Evolutionary conservation across 2,888 invertebrate species (phyloP), one percentile per base, ranked within the genome.

Genomic region (Pharmacophagus antenor): DNA sequence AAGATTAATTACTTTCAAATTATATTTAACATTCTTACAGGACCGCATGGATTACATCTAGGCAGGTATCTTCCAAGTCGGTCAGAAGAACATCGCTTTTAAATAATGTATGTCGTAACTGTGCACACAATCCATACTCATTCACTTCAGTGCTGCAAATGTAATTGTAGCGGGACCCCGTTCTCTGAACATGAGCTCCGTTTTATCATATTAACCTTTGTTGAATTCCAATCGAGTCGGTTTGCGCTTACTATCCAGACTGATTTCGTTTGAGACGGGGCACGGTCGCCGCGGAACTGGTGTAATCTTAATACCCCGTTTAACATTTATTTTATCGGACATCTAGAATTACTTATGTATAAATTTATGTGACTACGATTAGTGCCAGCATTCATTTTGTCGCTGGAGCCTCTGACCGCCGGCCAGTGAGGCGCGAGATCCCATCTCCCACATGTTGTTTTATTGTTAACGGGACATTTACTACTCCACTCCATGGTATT

Each of bases 381-480:
- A 27, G 22, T 53, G 17, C 4, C 4, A 20, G 51, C 37, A 22
- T 53, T 53, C 23, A 53, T 23, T 53, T 44, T 17, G 23, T 53
- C 44, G n/a, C 42, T 8, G 8, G 20, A 7, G 42, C 23, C 42
- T 41, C 20, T 18, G n/a, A 21, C 17, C 10, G 18, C n/a, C 51
- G 18, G 51, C 31, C n/a, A 18, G 27, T 17, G 44, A n/a, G 44
- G 44, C n/a, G 12, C 51, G 17, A 48, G 47, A 47, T 17, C 25
- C 27, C 47, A 41, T 52, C 37, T 46, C 22, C 6, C 17, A 42
- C 25, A 60, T 65, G 56, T 67, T 68, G 62, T 76, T 77, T 77
- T 73, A 73, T 73, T 72, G 68, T 70, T 76, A 79, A 77, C 79
- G 76, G 76, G 67, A 75, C 73, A 69, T 79, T 79, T 72, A 80